These are phyloP conservation scores for Scomber scombrus DNA, from an alignment of 2,113 vertebrate genomes.

Conservation along the genomic window DNA sequence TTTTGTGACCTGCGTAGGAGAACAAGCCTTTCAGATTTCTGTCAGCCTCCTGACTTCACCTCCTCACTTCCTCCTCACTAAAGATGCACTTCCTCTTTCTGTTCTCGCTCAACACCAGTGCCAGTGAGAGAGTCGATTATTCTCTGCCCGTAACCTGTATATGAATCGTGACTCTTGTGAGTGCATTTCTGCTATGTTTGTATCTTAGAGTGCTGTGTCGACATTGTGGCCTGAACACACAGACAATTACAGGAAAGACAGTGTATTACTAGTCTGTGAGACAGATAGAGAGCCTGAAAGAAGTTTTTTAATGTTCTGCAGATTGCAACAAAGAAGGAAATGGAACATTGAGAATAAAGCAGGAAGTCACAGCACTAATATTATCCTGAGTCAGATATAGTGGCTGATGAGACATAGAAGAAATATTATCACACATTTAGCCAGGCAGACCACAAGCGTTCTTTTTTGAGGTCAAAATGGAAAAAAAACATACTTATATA, in stretches of 20 bases:
- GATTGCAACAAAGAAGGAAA: slow-evolving; percentile 58
- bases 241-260: slow-evolving; percentile 72
- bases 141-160: slow-evolving; percentile 15
- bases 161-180: slow-evolving; percentile 19
- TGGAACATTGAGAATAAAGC: slow-evolving; percentile 56
- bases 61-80: slow-evolving; percentile 58
- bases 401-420: slow-evolving; percentile 22
- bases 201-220: not conserved
- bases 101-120: slow-evolving; percentile 26
- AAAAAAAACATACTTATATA: not conserved
- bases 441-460: not conserved
- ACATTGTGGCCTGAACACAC: not conserved
- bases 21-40: slow-evolving; percentile 24
- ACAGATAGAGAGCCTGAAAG: slow-evolving; percentile 14
- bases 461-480: not conserved
- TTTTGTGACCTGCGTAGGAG: not conserved
- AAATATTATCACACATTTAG: slow-evolving; percentile 27
- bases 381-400: slow-evolving; percentile 56
- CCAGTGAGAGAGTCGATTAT: slow-evolving; percentile 21
- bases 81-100: slow-evolving; percentile 70
- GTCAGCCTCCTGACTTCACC: slow-evolving; percentile 45
- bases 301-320: slow-evolving; percentile 31
- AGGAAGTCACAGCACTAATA: slow-evolving; percentile 73
- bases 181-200: not conserved
- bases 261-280: slow-evolving; percentile 16